These are phyloP conservation scores for Phymorhynchus buccinoides DNA, from an alignment of 1,140 invertebrate species.

Conservation along the genomic window DNA sequence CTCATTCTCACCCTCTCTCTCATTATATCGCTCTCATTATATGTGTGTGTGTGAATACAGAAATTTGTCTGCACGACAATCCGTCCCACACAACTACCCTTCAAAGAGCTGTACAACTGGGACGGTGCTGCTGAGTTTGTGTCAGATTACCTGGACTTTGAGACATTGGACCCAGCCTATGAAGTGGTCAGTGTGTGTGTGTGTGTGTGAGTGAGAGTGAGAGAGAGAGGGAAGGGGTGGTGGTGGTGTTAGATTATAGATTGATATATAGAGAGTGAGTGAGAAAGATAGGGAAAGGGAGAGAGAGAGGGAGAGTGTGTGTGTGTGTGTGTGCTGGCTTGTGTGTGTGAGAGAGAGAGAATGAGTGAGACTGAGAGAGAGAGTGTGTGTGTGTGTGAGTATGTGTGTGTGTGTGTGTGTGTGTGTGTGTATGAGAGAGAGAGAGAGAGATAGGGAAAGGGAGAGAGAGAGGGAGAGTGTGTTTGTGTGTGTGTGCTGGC, in stretches of 20 bases:
- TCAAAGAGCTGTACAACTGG: slow-evolving; percentile 73
- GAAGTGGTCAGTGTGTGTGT: slow-evolving; percentile 66
- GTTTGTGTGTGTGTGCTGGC: too few species aligned
- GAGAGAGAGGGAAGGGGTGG: not conserved
- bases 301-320: not conserved
- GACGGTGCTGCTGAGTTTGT: slow-evolving; percentile 73
- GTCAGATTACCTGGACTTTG: slow-evolving; percentile 73
- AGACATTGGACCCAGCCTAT: slow-evolving; percentile 69
- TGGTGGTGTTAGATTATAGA: too few species aligned
- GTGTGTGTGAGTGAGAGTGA: not conserved
- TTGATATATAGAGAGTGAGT: too few species aligned
- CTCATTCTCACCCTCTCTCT: too few species aligned
- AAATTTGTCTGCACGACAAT: slow-evolving; percentile 76
- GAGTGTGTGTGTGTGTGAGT: not conserved
- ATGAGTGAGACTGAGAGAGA: not conserved
- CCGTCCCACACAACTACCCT: slow-evolving; percentile 70
- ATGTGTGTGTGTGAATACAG: slow-evolving; percentile 51
- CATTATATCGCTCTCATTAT: not conserved
- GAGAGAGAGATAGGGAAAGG: too few species aligned
- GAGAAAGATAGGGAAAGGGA: not conserved
- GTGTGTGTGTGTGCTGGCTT: not conserved
- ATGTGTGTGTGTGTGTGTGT: not conserved
- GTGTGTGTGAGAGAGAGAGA: not conserved
- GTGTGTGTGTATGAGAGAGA: not conserved
- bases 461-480: too few species aligned